phyloP scores from a whole-genome alignment of 2,113 vertebrate species.

The Opisthocomus hoazin region DNA sequence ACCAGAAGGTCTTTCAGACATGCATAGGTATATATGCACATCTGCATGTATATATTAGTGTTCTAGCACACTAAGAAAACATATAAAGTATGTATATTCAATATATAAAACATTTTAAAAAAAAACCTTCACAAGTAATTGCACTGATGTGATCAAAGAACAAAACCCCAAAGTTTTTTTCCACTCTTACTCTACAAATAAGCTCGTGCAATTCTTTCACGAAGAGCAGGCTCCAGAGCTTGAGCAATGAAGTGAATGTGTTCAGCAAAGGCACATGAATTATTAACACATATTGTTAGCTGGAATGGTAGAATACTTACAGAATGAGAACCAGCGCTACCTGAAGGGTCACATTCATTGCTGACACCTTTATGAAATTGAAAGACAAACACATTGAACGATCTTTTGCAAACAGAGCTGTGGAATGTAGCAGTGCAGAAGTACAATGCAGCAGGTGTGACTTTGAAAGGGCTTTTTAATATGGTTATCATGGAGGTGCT shows the following conservation, averaged over 20 bases:
- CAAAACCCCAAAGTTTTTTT: not conserved
- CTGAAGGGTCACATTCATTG: slow-evolving; percentile 75
- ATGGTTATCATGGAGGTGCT: rapidly evolving
- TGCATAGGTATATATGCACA: not conserved
- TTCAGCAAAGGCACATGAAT: not conserved
- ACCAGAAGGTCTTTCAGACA: not conserved
- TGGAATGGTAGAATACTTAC: slow-evolving; percentile 68
- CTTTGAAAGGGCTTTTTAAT: not conserved
- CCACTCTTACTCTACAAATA: not conserved
- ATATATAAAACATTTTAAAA: not conserved
- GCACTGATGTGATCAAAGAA: not conserved
- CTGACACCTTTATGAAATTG: slow-evolving; percentile 42
- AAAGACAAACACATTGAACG: slow-evolving; percentile 7
- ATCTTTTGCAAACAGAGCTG: not conserved
- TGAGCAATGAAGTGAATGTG: not conserved
- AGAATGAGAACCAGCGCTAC: slow-evolving; percentile 67
- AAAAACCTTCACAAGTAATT: not conserved
- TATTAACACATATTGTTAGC: not conserved
- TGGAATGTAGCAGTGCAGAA: not conserved
- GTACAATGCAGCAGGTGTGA: not conserved
- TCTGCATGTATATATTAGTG: too few species aligned
- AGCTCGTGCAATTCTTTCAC: not conserved
- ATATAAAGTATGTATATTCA: not conserved
- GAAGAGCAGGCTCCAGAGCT: not conserved
- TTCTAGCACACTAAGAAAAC: not conserved